Percentiles rank a stretch among this genome's conserved stretches.
phyloP scores from a whole-genome alignment of 1,140 invertebrate species.

The Zaprionus nigranus region DNA sequence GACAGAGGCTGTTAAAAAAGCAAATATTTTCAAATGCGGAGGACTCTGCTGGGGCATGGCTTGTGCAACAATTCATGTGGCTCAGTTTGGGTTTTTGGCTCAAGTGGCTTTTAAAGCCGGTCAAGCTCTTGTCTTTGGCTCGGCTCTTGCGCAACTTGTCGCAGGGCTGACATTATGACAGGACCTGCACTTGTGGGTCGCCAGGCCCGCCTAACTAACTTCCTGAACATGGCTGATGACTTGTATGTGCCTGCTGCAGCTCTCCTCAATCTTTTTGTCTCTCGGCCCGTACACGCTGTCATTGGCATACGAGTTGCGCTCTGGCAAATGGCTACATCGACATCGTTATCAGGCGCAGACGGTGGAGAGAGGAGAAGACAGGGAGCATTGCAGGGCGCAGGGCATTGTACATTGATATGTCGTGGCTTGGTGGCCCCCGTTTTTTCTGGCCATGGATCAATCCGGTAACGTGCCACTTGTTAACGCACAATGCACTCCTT shows the following conservation, averaged over 20 bases:
- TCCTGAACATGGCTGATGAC: constrained; percentile 79
- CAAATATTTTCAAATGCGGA: constrained; percentile 36
- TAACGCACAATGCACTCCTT: constrained; percentile 72
- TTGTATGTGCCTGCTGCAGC: constrained; percentile 63
- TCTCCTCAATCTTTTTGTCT: constrained; percentile 72
- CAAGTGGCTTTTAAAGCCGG: constrained; percentile 40
- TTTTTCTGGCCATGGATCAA: constrained; percentile 59
- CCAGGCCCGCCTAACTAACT: constrained; percentile 73
- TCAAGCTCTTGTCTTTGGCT: constrained; percentile 16
- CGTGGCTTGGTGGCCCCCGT: constrained; percentile 41
- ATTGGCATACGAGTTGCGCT: constrained; percentile 57
- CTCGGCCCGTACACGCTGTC: constrained; percentile 58
- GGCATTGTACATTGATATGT: constrained; percentile 67
- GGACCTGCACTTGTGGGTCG: constrained; percentile 45
- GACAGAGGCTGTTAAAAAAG: constrained; percentile 15
- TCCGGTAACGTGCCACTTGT: constrained; percentile 76
- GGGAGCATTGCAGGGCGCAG: constrained; percentile 14
- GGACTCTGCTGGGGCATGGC: neutral
- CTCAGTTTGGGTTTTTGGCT: constrained; percentile 6
- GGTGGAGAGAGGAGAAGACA: neutral
- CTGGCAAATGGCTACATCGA: constrained; percentile 62
- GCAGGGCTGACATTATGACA: constrained; percentile 71
- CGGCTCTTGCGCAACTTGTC: constrained; percentile 69
- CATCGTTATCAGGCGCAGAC: constrained; percentile 23
- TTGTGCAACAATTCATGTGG: constrained; percentile 25